Evolutionary conservation across 2,888 invertebrate species (phyloP), one percentile per base, ranked within the genome.

Genomic region (Amiota mariae): DNA sequence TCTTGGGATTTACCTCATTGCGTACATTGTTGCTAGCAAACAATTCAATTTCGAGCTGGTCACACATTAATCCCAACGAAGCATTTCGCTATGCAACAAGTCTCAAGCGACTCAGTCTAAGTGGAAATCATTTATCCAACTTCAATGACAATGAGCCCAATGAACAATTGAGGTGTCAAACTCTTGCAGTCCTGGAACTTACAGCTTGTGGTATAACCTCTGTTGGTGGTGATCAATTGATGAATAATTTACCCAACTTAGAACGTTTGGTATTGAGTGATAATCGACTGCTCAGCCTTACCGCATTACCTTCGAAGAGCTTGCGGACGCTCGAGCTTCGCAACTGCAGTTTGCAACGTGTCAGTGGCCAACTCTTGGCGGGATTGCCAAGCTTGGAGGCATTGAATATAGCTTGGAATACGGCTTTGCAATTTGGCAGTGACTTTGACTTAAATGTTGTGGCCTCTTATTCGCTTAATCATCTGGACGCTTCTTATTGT

Each of bases 381-480:
- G 92, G 92, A 36, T 86, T 95, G 73, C 92, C 93, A 20, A 90
- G 91, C 13, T 87, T 96, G 76, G 91, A 92, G 73, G 91, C 91
- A 63, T 87, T 96, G 15, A 91, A 92, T 81, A 85, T 95, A 77
- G 91, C 92, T 4, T 91, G 92, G 79, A 95, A 95, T 82, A 92
- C 91, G 61, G 90, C 91, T 15, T 79, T 93, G 12, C 89, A 91
- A 57, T 85, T 91, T 6, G 88, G 87, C 80, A 82, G 73, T 77
- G 83, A 74, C 12, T 15, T 87, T 0, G 87, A 88, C 0, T 89
- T 90, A 57, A 88, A 90, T 61, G 86, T 84, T 49, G 88, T 92
- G n/a, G 88, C 90, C 76, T 92, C 93, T 0, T 88, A 87, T 24
- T 92, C 92, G n/a, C 81, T 94, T 48, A 91, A 89, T 76, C 90